Evolutionary conservation across 2,113 vertebrate genomes (phyloP).

Genomic region (Scomber scombrus): DNA sequence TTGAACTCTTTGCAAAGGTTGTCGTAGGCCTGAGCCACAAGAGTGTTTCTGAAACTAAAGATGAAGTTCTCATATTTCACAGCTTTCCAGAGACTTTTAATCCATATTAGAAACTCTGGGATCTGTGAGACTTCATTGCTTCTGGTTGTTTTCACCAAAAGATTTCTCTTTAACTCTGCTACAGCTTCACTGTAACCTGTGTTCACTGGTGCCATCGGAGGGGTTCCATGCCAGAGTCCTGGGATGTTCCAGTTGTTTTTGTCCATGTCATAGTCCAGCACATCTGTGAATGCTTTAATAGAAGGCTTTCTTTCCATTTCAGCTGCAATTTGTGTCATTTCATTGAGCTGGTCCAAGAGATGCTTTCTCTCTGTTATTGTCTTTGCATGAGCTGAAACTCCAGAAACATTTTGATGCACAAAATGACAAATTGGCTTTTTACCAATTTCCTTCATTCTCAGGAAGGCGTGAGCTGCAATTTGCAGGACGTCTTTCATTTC

Average conservation of each 20-base stretch:
- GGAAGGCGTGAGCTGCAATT: slow-evolving; percentile 70
- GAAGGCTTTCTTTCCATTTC: slow-evolving; percentile 73
- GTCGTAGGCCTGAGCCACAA: no score
- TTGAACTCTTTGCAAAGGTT: no score
- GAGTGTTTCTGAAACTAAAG: no score
- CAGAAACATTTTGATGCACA: slow-evolving; percentile 84
- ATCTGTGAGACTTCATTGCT: no score
- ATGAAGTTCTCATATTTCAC: no score
- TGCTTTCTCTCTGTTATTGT: slow-evolving; percentile 70
- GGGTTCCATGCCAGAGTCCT: no score
- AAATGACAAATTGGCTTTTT: slow-evolving; percentile 84
- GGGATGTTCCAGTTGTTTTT: slow-evolving; percentile 79
- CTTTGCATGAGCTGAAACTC: slow-evolving; percentile 70
- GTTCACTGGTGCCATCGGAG: no score
- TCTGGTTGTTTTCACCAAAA: no score
- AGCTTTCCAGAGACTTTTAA: no score
- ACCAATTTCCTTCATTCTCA: slow-evolving; percentile 77
- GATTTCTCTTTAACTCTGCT: no score
- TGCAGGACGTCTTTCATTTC: slow-evolving; percentile 77
- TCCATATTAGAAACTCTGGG: no score
- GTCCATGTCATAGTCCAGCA: slow-evolving; percentile 66
- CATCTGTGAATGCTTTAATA: slow-evolving; percentile 62
- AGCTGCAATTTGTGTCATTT: slow-evolving; percentile 74
- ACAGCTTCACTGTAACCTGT: no score
- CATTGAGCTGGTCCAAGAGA: slow-evolving; percentile 74